Percentiles rank a stretch among this genome's conserved stretches.
Evolutionary conservation across 2,113 vertebrate species (phyloP).

Genomic region (human): GRCh38 chr12:52181501-52182000

Average conservation of each 20-base stretch:
- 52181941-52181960: background rate
- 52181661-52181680: background rate
- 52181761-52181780: background rate
- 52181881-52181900: background rate
- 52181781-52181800: background rate
- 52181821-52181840: background rate
- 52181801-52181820: background rate
- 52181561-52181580: accelerated
- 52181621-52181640: accelerated
- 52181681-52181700: background rate
- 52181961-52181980: background rate
- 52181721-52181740: background rate
- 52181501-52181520: background rate
- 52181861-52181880: background rate
- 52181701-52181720: background rate
- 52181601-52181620: background rate
- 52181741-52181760: background rate
- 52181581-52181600: too few species aligned
- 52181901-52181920: background rate
- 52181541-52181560: background rate
- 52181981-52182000: background rate
- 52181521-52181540: background rate
- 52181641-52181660: background rate
- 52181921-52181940: constrained; percentile 49
- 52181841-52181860: background rate